Base-by-base conservation (phyloP, 1,140 invertebrate species). In the Apis florea region DNA sequence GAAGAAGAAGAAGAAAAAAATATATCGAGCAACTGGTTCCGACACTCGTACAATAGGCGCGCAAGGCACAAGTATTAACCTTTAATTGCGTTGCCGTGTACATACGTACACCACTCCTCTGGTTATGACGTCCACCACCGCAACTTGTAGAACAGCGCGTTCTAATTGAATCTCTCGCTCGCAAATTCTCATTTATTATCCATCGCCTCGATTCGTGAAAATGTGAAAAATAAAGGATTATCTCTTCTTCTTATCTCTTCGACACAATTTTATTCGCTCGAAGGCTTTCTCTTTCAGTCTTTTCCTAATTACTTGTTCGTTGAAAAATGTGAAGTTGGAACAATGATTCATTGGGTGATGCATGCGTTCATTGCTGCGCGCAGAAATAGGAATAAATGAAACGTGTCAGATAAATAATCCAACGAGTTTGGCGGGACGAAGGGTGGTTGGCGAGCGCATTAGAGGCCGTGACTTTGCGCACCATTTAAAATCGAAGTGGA, bases 21-120 rank as follows among this genome's bases (percentile, higher is more conserved):
- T 47, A n/a, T 17, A 70, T 53, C 26, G 58, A 53, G 26, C 54
- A 31, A 0, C 59, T 12, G 49, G 54, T 54, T 21, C 6, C 3
- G 19, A 21, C 69, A 56, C 76, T 70, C 58, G 66, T 51, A 47
- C 59, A 31, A 71, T 54, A 83, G 40, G 67, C 40, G 31, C 58
- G 56, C 63, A 76, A 59, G 75, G 53, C 24, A 53, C 54, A 72
- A 71, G 53, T 77, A 87, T 85, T 86, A 87, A 80, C 79, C 67
- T 87, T 87, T 83, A 83, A 85, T 76, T 86, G 80, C 71, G 72
- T 86, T 72, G 75, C 61, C 66, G 84, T 85, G 80, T 85, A 79
- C 71, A 40, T 72, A 66, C 67, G 49, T 68, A 70, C 63, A 72
- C 63, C 74, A 47, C 69, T 82, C 67, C 31, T 40, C 31, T 6